Evolutionary conservation across 2,113 vertebrate species (phyloP), one percentile per base, ranked within the genome.

Genomic region (Marcusenius ussheri): DNA sequence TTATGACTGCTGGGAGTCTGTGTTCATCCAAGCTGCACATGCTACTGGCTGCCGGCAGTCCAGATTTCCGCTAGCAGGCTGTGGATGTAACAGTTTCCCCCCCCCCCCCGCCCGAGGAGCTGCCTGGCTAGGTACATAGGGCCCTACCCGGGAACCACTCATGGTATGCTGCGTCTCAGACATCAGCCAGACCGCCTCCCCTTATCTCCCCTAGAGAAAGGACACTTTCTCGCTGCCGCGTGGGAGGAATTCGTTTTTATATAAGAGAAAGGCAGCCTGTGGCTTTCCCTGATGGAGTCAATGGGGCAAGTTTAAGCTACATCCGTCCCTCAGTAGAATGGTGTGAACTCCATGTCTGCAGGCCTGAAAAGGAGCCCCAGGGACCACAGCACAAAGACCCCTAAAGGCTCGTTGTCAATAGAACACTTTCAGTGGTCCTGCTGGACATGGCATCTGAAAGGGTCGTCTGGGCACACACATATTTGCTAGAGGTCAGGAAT

Each of bases 1-100:
- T 70, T 93, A 92, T 92, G 94, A 94, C 93, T 93, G 90, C 91
- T 90, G 93, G 92, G 91, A 92, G 90, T 91, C 90, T 90, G 91
- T 49, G 87, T 89, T 51, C 91, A 91, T 88, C 87, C 88, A 91
- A 90, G 87, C 62, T 70, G 42, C 90, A 45, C 27, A 27, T 80
- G 45, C 89, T 90, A 88, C 27, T 15, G 21, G 39, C 89, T 88
- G 88, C 90, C 91, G 83, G 15, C 62, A 90, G 87, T 90, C 89
- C 84, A 92, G 93, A 91, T 90, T 90, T 91, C 90, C 31, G 89
- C 90, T 94, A 92, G 93, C 92, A 92, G 89, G 74, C 87, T 66
- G 27, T 45, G 83, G 92, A 93, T 91, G 90, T 74, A 90, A 90
- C 88, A 91, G 53, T 88, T n/a, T n/a, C 87, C 92, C 90, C 93